Base-by-base conservation (phyloP, 2,888 invertebrate genomes). In the Dolichomitus sp. region DNA sequence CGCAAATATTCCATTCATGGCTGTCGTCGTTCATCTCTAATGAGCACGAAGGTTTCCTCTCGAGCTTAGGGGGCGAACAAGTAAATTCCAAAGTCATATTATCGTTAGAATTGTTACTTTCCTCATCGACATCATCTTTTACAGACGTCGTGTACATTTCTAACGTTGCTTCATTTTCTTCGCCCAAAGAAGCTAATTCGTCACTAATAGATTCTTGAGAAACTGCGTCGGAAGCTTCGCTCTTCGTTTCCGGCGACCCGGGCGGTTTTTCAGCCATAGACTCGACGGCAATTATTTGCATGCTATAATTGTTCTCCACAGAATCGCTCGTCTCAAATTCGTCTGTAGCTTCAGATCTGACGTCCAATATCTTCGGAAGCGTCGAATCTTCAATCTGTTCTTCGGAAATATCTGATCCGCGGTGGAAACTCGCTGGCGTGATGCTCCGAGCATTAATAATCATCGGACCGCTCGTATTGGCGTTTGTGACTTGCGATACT, bases 381-480 rank as follows among this genome's bases (percentile, higher is more conserved):
- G 54, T 54, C 3, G 42, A 4, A 9, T 65, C 59, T 6, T 81
- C 23, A n/a, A 27, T 4, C 14, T 66, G 37, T 69, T 85, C 81
- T 1, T 81, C 80, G 2, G 37, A 30, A 17, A 37, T 79, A 5
- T 85, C 79, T 2, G 86, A 45, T 12, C 84, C 88, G 9, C 80
- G 83, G 50, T 91, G 91, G 23, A 92, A 92, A 7, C 85, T 83
- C 65, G 90, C 89, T 0, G 89, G 85, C 1, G 90, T 80, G 19
- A 92, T 91, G 0, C 91, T 91, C 40, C 88, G 84, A 9, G 91
- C 80, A 73, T 88, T 89, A 3, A 92, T 79, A 12, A 92, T 92
- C 68, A 86, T 91, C 3, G 91, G 91, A 14, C 66, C 77, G 2
- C 57, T 78, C 12, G 81, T 27, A 14, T 83, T 70, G 1, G n/a